Conservation (phyloP, 2,888 invertebrate species). For the Rotaria magnacalcarata region DNA sequence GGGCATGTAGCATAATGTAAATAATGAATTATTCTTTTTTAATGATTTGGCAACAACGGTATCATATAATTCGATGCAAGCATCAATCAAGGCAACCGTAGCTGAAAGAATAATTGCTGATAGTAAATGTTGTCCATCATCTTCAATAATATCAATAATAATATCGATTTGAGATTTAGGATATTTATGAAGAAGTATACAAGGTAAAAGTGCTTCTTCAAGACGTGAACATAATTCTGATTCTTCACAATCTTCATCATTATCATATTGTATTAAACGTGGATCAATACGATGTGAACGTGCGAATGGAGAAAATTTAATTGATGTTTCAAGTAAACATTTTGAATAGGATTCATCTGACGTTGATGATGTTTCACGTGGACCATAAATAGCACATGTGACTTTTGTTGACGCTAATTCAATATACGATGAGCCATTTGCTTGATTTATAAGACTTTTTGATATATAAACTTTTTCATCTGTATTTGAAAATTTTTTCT, state of each 20-base stretch:
- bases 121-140: constrained; percentile 41
- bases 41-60: constrained; percentile 40
- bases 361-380: constrained; percentile 39
- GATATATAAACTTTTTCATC: constrained; percentile 19
- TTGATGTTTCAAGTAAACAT: constrained; percentile 40
- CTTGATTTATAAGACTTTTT: constrained; percentile 37
- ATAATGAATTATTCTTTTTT: constrained; percentile 26
- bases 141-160: constrained; percentile 42
- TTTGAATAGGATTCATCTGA: constrained; percentile 42
- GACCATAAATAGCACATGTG: constrained; percentile 43
- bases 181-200: constrained; percentile 46
- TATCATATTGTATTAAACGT: constrained; percentile 40
- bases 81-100: constrained; percentile 43
- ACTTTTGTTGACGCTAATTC: constrained; percentile 42
- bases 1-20: constrained; percentile 45
- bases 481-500: background rate
- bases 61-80: constrained; percentile 46
- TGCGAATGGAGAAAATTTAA: constrained; percentile 43
- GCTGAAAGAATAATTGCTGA: constrained; percentile 40
- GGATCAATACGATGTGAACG: constrained; percentile 40
- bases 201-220: constrained; percentile 43
- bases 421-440: constrained; percentile 44
- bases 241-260: constrained; percentile 39
- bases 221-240: constrained; percentile 41
- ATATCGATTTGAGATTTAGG: constrained; percentile 46